Percentiles rank a stretch among this genome's conserved stretches.
These are phyloP conservation scores for Tiaroga cobitis DNA, from an alignment of 2,797 vertebrate genomes.

Conservation along the genomic window DNA sequence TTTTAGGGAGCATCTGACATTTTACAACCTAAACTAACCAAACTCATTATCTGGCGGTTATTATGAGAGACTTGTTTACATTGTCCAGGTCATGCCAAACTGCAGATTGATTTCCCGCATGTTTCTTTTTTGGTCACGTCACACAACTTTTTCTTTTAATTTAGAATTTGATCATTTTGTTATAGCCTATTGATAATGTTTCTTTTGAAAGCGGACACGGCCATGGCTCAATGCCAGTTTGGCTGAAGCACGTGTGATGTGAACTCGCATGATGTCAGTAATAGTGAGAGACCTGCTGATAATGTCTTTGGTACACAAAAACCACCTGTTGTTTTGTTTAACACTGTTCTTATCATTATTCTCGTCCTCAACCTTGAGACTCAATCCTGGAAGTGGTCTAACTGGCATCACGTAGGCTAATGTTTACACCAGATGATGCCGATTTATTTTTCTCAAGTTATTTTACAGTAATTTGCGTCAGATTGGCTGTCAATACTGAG, in stretches of 20 bases:
- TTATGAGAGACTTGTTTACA: background rate
- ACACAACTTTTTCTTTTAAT: background rate
- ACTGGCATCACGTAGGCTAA: background rate
- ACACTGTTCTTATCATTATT: constrained; percentile 22
- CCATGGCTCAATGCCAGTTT: background rate
- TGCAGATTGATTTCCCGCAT: background rate
- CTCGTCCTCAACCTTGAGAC: background rate
- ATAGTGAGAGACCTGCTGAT: background rate
- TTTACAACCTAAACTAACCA: background rate
- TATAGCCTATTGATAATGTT: background rate
- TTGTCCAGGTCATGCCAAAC: background rate
- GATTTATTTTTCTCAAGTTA: background rate
- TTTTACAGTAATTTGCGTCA: background rate
- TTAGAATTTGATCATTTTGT: background rate
- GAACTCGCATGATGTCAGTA: constrained; percentile 3
- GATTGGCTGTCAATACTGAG: background rate
- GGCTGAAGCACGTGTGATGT: constrained; percentile 18
- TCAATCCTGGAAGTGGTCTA: background rate
- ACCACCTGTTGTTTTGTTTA: constrained; percentile 43
- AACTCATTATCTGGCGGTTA: background rate
- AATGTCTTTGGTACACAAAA: background rate
- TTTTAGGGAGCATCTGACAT: background rate
- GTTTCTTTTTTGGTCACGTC: background rate
- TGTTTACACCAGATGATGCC: background rate
- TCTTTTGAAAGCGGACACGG: background rate